These are phyloP conservation scores for Pseudomyrmex sp. DNA, from an alignment of 1,140 invertebrate species.

Conservation along the genomic window DNA sequence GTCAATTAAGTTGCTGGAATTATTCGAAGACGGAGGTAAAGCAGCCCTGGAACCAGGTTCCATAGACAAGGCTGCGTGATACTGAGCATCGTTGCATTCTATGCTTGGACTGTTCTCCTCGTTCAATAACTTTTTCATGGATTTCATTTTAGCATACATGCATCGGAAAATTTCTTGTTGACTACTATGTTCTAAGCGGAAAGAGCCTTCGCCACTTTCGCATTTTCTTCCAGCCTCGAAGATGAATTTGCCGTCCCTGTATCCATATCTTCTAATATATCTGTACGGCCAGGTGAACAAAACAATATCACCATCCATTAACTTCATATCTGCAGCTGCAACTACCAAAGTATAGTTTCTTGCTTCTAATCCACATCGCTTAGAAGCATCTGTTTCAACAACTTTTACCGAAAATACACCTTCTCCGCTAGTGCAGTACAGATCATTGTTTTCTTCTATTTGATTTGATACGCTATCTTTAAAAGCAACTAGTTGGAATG, in stretches of 20 bases:
- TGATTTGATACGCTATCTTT: slow-evolving; percentile 88
- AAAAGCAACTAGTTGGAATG: slow-evolving; percentile 93
- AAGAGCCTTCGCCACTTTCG: slow-evolving; percentile 93
- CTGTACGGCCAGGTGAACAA: slow-evolving; percentile 95
- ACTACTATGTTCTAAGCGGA: slow-evolving; percentile 91
- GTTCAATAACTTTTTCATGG: slow-evolving; percentile 92
- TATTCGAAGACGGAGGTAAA: slow-evolving; percentile 88
- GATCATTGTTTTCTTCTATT: slow-evolving; percentile 94
- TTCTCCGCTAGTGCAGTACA: slow-evolving; percentile 93
- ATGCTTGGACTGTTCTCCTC: slow-evolving; percentile 88
- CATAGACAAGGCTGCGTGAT: slow-evolving; percentile 90
- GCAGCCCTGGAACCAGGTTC: slow-evolving; percentile 92
- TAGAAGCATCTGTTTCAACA: slow-evolving; percentile 91
- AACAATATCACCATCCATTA: slow-evolving; percentile 88
- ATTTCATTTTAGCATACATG: slow-evolving; percentile 92
- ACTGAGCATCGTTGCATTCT: slow-evolving; percentile 90
- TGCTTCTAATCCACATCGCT: slow-evolving; percentile 89
- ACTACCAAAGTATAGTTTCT: slow-evolving; percentile 91
- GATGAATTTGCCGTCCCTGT: slow-evolving; percentile 92
- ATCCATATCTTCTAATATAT: slow-evolving; percentile 94
- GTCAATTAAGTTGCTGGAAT: slow-evolving; percentile 83
- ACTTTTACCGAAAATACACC: slow-evolving; percentile 92
- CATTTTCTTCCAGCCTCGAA: slow-evolving; percentile 97
- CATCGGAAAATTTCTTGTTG: slow-evolving; percentile 93
- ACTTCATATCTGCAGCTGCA: slow-evolving; percentile 90